Evolutionary conservation across 2,797 vertebrate species (phyloP), one percentile per base, ranked within the genome.

Genomic region (Neopelma chrysocephalum): DNA sequence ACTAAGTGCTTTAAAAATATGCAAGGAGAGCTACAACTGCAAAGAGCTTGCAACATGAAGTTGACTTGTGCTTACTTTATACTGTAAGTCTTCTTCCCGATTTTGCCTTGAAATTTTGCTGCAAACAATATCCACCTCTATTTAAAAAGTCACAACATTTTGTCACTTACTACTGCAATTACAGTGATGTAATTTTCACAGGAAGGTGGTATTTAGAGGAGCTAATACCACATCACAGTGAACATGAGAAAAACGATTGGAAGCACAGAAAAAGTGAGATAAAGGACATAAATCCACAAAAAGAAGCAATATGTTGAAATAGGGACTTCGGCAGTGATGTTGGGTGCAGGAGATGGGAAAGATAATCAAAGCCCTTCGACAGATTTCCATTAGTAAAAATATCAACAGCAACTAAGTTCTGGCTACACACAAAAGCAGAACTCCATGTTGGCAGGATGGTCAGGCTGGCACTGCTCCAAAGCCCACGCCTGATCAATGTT

Each of bases 381-480:
- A 93, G 56, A 82, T 83, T 85, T 85, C 70, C 70, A 76, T 87
- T 61, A 90, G 50, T 31, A 47, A 72, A 89, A 92, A 78, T 84
- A 54, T 43, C 66, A 79, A 61, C 62, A 84, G 89, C 50, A 76
- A 36, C 3, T 3, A 31, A 34, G 22, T 43, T 66, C 60, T 92
- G 64, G 90, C 61, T 78, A 4, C 48, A 77, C 45, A 87, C 34
- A 92, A 84, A 90, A 72, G 58, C 78, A 8, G 17, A 86, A 27
- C 32, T 85, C 11, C 1, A 1, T 0, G 2, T 4, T 79, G 93
- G 92, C 66, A 89, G 82, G 87, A 45, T 54, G 87, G 93, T 75
- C 79, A 56, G 57, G 62, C 88, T 96, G 95, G 94, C 77, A 10
- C 2, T 7, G 20, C 70, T 93, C 94, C 95, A 95, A 10, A 13